Evolutionary conservation across 1,140 invertebrate species (phyloP).

Genomic region (Campoletis sonorensis): DNA sequence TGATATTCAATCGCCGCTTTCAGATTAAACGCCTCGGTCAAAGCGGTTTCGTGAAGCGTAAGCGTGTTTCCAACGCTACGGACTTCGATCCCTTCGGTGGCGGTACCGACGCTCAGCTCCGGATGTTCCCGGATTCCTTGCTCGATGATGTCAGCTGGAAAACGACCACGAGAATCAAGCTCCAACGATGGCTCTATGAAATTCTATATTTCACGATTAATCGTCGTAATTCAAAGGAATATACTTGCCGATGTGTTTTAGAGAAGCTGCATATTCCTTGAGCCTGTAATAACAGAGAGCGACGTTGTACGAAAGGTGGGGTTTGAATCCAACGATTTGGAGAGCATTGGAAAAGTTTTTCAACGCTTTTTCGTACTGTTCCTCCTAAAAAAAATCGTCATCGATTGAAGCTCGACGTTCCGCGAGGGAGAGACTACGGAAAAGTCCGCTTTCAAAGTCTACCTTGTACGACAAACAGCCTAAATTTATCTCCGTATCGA

Average conservation of each 20-base stretch:
- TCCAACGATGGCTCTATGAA: neutral
- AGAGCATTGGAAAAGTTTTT: conserved; percentile 94
- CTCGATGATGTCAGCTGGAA: conserved; percentile 95
- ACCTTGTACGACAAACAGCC: conserved; percentile 97
- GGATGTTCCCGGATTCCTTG: conserved; percentile 97
- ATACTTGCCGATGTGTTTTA: conserved; percentile 87
- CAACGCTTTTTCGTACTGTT: conserved; percentile 93
- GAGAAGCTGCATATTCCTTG: conserved; percentile 94
- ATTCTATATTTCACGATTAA: neutral
- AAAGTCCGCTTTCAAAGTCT: conserved; percentile 35
- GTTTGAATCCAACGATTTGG: conserved; percentile 91
- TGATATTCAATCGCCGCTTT: conserved; percentile 99
- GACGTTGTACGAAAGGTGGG: conserved; percentile 96
- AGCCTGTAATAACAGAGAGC: conserved; percentile 96
- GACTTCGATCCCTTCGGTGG: conserved; percentile 98
- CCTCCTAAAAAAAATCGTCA: conserved; percentile 80
- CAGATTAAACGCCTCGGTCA: conserved; percentile 99
- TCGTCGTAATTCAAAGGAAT: neutral
- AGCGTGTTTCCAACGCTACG: conserved; percentile 98
- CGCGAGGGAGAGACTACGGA: neutral
- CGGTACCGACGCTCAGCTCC: conserved; percentile 97
- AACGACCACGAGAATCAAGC: conserved; percentile 9
- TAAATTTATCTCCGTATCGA: conserved; percentile 97
- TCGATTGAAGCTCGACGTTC: neutral
- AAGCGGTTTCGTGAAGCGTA: conserved; percentile 95